Evolutionary conservation across 2,888 invertebrate species (phyloP), one percentile per base, ranked within the genome.

Genomic region (Drosophila tripunctata): DNA sequence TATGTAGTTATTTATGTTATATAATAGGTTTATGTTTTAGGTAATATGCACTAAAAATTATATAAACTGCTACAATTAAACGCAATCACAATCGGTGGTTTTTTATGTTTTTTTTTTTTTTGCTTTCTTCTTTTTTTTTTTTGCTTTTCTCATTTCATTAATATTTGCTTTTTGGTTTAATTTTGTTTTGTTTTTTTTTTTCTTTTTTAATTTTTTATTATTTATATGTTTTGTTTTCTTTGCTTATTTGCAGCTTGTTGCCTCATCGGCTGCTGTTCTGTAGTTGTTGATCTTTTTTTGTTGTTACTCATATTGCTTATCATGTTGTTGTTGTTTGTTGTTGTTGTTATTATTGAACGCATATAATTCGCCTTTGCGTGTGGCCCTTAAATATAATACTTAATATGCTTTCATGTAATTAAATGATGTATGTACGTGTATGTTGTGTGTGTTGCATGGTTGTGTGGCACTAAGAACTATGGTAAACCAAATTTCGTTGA

Each of bases 21-120:
- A 57, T 61, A 72, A 58, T 71, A 73, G 56, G 35, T 67, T 77
- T 71, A 76, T 63, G 66, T 62, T 65, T 65, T 66, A 64, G 48
- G 45, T 81, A 56, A 75, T 87, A 84, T 80, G 75, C 73, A 74
- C 87, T 87, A 84, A 67, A 87, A 83, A 83, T 84, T 84, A 83
- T 87, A 87, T 81, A 81, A 87, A 83, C 84, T 78, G 78, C 87
- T 83, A 83, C 77, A 78, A 84, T 90, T 88, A 90, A 90, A 90
- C 90, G 90, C 90, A 90, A 91, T 91, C 91, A 91, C 90, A 91
- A 90, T 91, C 91, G 91, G 91, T 91, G 91, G 91, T 91, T 90
- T 91, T 83, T 77, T 76, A 66, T 72, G 74, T 71, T 74, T 63
- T 73, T 75, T 58, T 57, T 52, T 66, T 66, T n/a, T n/a, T n/a